Conservation (phyloP, 2,888 invertebrate species). For the Amphipyra tragopoginis region DNA sequence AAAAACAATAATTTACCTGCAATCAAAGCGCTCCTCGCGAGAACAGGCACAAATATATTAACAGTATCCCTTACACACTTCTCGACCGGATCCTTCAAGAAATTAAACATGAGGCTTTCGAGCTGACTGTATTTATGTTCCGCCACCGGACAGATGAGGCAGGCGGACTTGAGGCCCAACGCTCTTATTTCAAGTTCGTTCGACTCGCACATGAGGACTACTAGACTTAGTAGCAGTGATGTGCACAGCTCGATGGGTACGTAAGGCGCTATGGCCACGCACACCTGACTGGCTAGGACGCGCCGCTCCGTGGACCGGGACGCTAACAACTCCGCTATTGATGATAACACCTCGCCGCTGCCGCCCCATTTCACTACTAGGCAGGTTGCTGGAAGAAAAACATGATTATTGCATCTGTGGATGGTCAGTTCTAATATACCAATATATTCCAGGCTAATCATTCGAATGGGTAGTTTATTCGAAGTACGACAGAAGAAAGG, state of each 20-base stretch:
- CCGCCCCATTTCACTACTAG: constrained; percentile 87
- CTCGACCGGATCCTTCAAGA: constrained; percentile 81
- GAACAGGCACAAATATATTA: constrained; percentile 78
- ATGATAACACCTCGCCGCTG: constrained; percentile 83
- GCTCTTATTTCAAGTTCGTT: constrained; percentile 80
- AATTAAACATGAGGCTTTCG: constrained; percentile 83
- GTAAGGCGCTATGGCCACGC: constrained; percentile 83
- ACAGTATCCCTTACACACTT: constrained; percentile 82
- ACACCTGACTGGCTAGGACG: constrained; percentile 82
- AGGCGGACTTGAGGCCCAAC: constrained; percentile 81
- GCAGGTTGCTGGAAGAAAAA: constrained; percentile 76
- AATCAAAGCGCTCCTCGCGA: constrained; percentile 82
- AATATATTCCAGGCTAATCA: not conserved
- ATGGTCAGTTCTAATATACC: not conserved
- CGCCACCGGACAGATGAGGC: constrained; percentile 81
- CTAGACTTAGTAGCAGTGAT: constrained; percentile 83
- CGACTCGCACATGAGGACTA: constrained; percentile 85
- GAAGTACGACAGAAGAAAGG: no score
- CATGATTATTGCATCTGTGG: not conserved
- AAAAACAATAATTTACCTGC: constrained; percentile 69
- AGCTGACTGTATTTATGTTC: constrained; percentile 84
- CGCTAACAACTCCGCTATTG: constrained; percentile 81
- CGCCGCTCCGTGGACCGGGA: constrained; percentile 80
- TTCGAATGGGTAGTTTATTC: no score
- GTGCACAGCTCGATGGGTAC: constrained; percentile 85